Evolutionary conservation across 2,888 invertebrate genomes (phyloP).

Genomic region (Drepanosiphum platanoidis): DNA sequence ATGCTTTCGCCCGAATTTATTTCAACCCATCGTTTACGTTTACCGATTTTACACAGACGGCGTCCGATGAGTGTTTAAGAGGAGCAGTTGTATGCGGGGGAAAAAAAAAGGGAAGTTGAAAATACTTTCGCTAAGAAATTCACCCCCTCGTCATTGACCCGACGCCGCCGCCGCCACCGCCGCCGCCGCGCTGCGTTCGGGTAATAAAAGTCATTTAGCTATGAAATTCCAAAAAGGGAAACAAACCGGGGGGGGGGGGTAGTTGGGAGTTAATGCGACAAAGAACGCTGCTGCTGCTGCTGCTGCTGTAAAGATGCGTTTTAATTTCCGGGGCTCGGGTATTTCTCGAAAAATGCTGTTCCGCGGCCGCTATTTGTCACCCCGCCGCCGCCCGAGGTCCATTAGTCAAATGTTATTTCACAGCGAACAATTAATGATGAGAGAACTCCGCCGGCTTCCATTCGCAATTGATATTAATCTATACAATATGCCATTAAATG

Average conservation of each 20-base stretch:
- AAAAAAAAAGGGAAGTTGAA: slow-evolving; percentile 26
- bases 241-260: slow-evolving; percentile 9
- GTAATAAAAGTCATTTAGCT: slow-evolving; percentile 50
- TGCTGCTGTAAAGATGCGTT: slow-evolving; percentile 31
- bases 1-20: not conserved
- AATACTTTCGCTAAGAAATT: slow-evolving; percentile 48
- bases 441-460: slow-evolving; percentile 42
- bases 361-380: slow-evolving; percentile 46
- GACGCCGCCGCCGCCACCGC: no score
- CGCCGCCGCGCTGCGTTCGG: no score
- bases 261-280: slow-evolving; percentile 25
- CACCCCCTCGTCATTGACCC: slow-evolving; percentile 23
- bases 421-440: slow-evolving; percentile 30
- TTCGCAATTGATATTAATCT: slow-evolving; percentile 46
- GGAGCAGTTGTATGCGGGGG: not conserved
- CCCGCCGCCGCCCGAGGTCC: slow-evolving; percentile 35
- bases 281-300: not conserved
- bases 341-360: slow-evolving; percentile 20
- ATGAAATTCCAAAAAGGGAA: slow-evolving; percentile 35
- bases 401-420: slow-evolving; percentile 57
- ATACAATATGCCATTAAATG: slow-evolving; percentile 23
- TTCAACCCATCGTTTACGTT: not conserved
- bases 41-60: not conserved
- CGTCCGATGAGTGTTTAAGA: not conserved
- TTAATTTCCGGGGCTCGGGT: slow-evolving; percentile 48